Evolutionary conservation across 2,113 vertebrate species (phyloP).

Genomic region (Scalopus aquaticus): DNA sequence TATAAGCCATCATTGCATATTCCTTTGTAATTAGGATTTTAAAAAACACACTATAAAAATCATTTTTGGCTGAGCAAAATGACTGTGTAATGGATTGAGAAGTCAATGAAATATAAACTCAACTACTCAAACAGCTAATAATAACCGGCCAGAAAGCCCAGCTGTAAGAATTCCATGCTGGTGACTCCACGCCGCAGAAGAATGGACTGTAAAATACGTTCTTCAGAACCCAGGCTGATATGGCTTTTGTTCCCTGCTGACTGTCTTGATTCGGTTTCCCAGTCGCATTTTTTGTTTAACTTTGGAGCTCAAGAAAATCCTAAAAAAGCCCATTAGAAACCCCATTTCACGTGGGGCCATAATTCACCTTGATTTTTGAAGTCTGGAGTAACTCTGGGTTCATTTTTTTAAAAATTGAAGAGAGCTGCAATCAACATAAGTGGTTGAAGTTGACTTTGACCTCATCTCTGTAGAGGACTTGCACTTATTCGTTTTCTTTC

Average conservation of each 20-base stretch:
- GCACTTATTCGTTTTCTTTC: neutral
- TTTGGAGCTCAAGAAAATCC: neutral
- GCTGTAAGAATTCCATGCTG: conserved; percentile 23
- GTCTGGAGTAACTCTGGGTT: neutral
- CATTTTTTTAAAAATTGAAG: neutral
- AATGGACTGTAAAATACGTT: neutral
- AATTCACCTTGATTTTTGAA: conserved; percentile 15
- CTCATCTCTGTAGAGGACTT: neutral
- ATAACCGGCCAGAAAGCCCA: conserved; percentile 41
- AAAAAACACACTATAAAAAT: conserved; percentile 77
- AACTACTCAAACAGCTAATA: conserved; percentile 70
- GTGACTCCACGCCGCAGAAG: neutral
- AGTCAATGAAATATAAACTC: conserved; percentile 76
- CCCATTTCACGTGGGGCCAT: too few relatives aligned
- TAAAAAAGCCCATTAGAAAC: neutral
- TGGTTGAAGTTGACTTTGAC: neutral
- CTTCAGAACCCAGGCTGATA: neutral
- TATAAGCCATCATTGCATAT: conserved; percentile 76
- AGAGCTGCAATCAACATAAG: neutral
- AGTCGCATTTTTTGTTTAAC: neutral
- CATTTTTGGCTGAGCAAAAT: conserved; percentile 75
- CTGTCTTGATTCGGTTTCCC: neutral
- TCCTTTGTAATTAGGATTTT: conserved; percentile 79
- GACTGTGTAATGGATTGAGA: conserved; percentile 62
- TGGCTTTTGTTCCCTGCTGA: neutral